phyloP scores from a whole-genome alignment of 2,113 vertebrate species.

The Aptenodytes patagonicus region DNA sequence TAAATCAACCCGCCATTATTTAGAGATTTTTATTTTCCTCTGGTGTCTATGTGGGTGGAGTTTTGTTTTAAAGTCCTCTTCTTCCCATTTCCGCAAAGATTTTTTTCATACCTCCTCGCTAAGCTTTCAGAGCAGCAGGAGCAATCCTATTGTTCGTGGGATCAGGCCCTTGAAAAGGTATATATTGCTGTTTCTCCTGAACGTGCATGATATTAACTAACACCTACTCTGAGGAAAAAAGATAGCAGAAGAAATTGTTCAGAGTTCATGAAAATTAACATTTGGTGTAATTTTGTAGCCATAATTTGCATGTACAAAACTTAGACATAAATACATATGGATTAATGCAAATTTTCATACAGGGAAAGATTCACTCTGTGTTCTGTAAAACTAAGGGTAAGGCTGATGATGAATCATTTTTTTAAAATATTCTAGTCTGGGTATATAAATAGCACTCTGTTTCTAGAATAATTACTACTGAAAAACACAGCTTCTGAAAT shows the following conservation, averaged over 20 bases:
- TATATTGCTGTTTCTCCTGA: not conserved
- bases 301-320: slow-evolving; percentile 37
- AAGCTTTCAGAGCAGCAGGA: not conserved
- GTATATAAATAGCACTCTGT: slow-evolving; percentile 55
- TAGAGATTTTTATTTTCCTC: not conserved
- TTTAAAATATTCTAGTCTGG: slow-evolving; percentile 31
- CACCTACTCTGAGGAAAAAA: not conserved
- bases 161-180: not conserved
- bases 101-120: not conserved
- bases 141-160: not conserved
- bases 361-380: not conserved
- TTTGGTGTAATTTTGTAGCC: not conserved
- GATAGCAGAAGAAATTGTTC: not conserved
- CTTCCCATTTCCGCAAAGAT: not conserved
- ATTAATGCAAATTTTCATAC: slow-evolving; percentile 56
- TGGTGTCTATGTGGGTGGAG: not conserved
- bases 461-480: slow-evolving; percentile 56
- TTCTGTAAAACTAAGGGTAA: slow-evolving; percentile 36
- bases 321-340: slow-evolving; percentile 46
- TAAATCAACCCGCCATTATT: not conserved
- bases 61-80: not conserved
- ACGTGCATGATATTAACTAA: not conserved
- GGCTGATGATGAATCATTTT: slow-evolving; percentile 50
- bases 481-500: slow-evolving; percentile 37
- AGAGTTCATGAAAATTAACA: slow-evolving; percentile 12